Base-by-base conservation (phyloP, 2,888 invertebrate genomes). In the Galeopsomyia nigrocyanea region DNA sequence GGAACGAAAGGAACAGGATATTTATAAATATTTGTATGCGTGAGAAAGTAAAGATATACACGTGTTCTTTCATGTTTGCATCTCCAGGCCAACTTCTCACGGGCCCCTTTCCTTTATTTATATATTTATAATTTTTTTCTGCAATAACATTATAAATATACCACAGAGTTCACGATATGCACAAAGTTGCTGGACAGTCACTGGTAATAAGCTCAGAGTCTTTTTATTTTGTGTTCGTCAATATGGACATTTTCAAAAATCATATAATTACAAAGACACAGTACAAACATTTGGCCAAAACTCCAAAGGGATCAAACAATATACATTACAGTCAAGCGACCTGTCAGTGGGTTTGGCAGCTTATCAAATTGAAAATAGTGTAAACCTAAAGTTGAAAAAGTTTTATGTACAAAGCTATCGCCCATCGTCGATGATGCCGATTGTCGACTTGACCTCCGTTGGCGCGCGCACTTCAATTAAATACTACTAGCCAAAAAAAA, bases 81-180 rank as follows among this genome's bases (percentile, higher is more conserved):
- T 39, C 19, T 50, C 19, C 39, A 39, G 39, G 39, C 39, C 39
- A 39, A 39, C 39, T 39, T 26, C 39, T 39, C 39, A 39, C 10
- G 7, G 39, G 39, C 39, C 39, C 10, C 7, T 3, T 39, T 39
- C 39, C 64, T 65, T 67, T 68, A 70, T 73, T 75, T 56, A 70
- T 72, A 70, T 71, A 75, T 75, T 67, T 66, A 75, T 73, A 75
- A 14, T 31, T 67, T 26, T 67, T 64, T 19, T 62, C 66, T 53
- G 66, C 76, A 79, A 79, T 76, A 77, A 78, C 77, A 70, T 76
- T 74, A 51, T 73, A 62, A 56, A 68, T 58, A 21, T 55, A 64
- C 60, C 70, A 62, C 62, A 67, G n/a, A n/a, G 26, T 49, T 49
- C 26, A 31, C n/a, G n/a, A 46, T 46, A 31, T 61, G 60, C 70